A percentile compares a stretch with the other conserved stretches of the same genome.
Conservation (phyloP, 2,888 invertebrate genomes). For the Sinotaia quadrata region DNA sequence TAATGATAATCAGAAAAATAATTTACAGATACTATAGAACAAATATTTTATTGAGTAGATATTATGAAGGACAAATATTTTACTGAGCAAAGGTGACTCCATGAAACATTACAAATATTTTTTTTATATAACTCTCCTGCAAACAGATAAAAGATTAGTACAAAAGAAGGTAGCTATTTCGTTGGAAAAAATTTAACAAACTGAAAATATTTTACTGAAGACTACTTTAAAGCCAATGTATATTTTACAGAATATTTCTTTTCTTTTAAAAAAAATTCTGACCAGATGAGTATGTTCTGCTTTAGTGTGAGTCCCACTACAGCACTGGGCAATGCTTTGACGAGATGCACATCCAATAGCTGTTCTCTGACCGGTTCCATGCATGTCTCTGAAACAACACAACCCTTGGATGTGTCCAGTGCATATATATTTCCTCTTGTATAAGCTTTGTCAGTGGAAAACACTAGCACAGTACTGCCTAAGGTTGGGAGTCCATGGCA, state of each 20-base stretch:
- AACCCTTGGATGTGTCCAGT: constrained; percentile 11
- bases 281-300: constrained; percentile 42
- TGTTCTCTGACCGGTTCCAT: constrained; percentile 30
- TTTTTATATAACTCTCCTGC: no score
- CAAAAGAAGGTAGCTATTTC: no score
- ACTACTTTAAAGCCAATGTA: no score
- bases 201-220: no score
- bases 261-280: no score
- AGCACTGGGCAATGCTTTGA: constrained; percentile 35
- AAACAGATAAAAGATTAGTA: no score
- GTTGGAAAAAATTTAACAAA: no score
- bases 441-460: constrained; percentile 24
- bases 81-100: no score
- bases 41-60: no score
- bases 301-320: constrained; percentile 34
- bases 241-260: no score
- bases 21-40: not conserved
- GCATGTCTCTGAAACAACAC: constrained; percentile 14
- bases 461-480: constrained; percentile 29
- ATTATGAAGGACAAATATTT: no score
- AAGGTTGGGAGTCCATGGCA: constrained; percentile 31
- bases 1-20: not conserved
- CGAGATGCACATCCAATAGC: constrained; percentile 28
- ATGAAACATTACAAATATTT: no score
- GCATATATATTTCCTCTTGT: constrained; percentile 35